A percentile compares a stretch with the other conserved stretches of the same genome.
Evolutionary conservation across 2,797 vertebrate genomes (phyloP).

Genomic region (Psittacula derbiana): DNA sequence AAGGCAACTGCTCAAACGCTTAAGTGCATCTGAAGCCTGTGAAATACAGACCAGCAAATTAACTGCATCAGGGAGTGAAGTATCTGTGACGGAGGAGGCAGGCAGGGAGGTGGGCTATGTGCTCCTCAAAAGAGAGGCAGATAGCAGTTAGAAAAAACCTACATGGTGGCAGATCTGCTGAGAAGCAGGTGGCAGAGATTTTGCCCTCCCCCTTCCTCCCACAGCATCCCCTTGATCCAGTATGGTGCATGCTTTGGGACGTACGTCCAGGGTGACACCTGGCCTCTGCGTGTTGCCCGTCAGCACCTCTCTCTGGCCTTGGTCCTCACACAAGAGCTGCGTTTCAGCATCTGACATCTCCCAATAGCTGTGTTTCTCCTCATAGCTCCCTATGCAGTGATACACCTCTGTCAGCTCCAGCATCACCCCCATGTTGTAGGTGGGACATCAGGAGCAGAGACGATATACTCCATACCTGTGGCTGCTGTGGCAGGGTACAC

Average conservation of each 20-base stretch:
- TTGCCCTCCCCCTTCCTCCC: not conserved
- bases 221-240: not conserved
- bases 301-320: not conserved
- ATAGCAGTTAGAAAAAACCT: not conserved
- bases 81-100: not conserved
- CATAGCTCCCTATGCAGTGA: accelerated
- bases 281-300: not conserved
- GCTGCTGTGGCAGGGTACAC: not conserved
- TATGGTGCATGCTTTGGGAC: not conserved
- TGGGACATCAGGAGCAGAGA: not conserved
- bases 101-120: not conserved
- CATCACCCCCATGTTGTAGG: not conserved
- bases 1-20: not conserved
- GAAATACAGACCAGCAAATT: not conserved
- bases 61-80: not conserved
- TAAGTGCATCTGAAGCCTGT: not conserved
- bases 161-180: not conserved
- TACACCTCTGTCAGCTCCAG: not conserved
- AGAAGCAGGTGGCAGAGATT: not conserved
- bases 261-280: accelerated
- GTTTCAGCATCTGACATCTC: not conserved
- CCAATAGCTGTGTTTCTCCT: not conserved
- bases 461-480: not conserved
- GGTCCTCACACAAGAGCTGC: not conserved
- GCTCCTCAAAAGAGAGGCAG: not conserved